These are phyloP conservation scores for Lordiphosa mommai DNA, from an alignment of 1,140 invertebrate species.

Conservation along the genomic window DNA sequence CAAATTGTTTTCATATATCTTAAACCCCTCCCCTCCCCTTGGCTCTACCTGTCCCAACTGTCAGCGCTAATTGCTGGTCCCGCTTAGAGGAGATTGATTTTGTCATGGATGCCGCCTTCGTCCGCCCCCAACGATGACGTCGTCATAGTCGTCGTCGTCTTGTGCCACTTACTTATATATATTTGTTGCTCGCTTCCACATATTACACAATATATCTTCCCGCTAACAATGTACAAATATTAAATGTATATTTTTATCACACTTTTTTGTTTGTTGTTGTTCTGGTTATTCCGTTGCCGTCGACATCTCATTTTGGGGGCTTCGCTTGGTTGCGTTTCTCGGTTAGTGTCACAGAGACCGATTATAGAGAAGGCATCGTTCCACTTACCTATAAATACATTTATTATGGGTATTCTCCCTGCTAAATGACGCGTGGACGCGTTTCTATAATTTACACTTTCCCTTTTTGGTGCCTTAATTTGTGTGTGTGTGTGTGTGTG, in stretches of 20 bases:
- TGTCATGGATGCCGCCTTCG: slow-evolving; percentile 36
- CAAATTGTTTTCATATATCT: not conserved
- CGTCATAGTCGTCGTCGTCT: not conserved
- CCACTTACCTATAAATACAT: slow-evolving; percentile 76
- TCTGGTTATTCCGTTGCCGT: not conserved
- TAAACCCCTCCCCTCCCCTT: not conserved
- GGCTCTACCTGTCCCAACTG: slow-evolving; percentile 18
- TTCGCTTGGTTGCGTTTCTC: slow-evolving; percentile 41
- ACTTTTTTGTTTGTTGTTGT: slow-evolving; percentile 40
- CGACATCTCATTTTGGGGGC: not conserved
- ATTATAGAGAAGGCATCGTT: slow-evolving; percentile 71
- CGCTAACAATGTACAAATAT: slow-evolving; percentile 76
- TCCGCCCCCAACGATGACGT: slow-evolving; percentile 32
- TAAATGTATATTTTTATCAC: slow-evolving; percentile 78
- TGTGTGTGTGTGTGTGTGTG: too few relatives aligned
- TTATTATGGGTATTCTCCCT: slow-evolving; percentile 75
- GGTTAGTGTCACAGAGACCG: slow-evolving; percentile 71
- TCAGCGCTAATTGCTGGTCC: slow-evolving; percentile 46
- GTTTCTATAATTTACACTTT: slow-evolving; percentile 73
- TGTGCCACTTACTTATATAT: slow-evolving; percentile 14
- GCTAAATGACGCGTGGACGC: slow-evolving; percentile 70
- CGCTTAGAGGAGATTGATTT: slow-evolving; percentile 55
- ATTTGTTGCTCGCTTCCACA: slow-evolving; percentile 9
- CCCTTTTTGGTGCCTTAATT: slow-evolving; percentile 53
- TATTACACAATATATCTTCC: slow-evolving; percentile 75